Conservation (phyloP, 1,140 invertebrate genomes). For the Hycleus cichorii region DNA sequence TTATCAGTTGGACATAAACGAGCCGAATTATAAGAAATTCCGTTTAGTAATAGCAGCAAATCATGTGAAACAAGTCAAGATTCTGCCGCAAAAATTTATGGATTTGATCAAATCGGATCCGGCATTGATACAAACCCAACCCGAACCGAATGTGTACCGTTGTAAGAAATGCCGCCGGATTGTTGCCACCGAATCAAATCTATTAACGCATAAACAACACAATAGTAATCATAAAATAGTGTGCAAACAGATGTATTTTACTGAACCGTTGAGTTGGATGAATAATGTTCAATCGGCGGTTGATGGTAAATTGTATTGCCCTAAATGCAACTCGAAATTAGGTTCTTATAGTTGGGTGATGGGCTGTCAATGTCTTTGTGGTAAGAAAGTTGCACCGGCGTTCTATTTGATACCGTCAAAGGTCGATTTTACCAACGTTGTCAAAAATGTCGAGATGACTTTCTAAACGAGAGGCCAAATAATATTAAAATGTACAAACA, state of each 20-base stretch:
- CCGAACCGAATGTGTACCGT: conserved; percentile 72
- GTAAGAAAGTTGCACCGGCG: conserved; percentile 72
- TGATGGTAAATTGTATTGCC: conserved; percentile 75
- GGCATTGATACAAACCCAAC: conserved; percentile 61
- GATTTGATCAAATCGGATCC: conserved; percentile 75
- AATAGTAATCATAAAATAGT: conserved; percentile 31
- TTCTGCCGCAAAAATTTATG: conserved; percentile 67
- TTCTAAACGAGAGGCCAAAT: conserved; percentile 46
- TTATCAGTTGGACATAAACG: conserved; percentile 59
- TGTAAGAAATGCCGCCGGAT: conserved; percentile 73
- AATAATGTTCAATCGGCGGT: conserved; percentile 51
- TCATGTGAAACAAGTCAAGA: conserved; percentile 72
- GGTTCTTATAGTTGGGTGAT: conserved; percentile 80
- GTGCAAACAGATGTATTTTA: conserved; percentile 67
- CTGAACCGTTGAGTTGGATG: conserved; percentile 81
- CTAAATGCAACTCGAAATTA: conserved; percentile 70
- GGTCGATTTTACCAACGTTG: conserved; percentile 77
- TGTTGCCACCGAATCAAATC: conserved; percentile 67
- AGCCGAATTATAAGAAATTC: conserved; percentile 69
- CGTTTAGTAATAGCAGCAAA: conserved; percentile 70
- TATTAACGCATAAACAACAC: conserved; percentile 59
- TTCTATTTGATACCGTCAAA: conserved; percentile 82
- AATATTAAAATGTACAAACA: too few relatives aligned
- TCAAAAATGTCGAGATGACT: conserved; percentile 78
- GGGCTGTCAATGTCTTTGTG: conserved; percentile 77